Evolutionary conservation across 2,888 invertebrate species (phyloP), one percentile per base, ranked within the genome.

Genomic region (Ophion slaviceki): DNA sequence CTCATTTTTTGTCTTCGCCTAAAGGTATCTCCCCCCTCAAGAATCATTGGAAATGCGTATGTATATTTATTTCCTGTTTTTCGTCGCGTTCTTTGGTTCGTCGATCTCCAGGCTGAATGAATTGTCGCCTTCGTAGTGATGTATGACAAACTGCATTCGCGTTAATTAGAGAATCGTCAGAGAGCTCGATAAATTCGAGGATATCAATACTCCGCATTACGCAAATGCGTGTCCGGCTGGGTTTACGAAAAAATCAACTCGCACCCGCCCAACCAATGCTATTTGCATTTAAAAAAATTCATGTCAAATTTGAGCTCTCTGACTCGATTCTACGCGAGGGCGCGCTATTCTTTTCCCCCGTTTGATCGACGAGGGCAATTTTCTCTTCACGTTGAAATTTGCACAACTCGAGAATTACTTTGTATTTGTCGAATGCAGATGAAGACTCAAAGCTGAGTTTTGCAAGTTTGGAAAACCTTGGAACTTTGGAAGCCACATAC

Each of bases 141-240:
- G 57, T 45, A 82, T 71, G 24, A 75, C 74, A 61, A 66, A 70
- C 64, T 85, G 71, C 61, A 85, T 76, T 61, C 36, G 57, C 64
- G 66, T 85, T 75, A 70, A 68, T 81, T 53, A 64, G 53, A 36
- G 53, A 53, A 78, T 57, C 53, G 53, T 0, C 53, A 53, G 53
- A 53, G 53, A 70, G 32, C 75, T 57, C 40, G 47, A 45, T 67
- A 74, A 28, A 32, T 67, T 80, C 47, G n/a, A 72, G 67, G 77
- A 80, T 78, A 72, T 72, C 59, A 70, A 77, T 74, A 72, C 24
- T 62, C 53, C 17, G 59, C 59, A 77, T 71, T n/a, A 70, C 62
- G 68, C 68, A 70, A 62, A 32, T 81, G 20, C 20, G 24, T 64
- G 11, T 53, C 53, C 11, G 17, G 2, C 53, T 53, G 53, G 17